phyloP scores from a whole-genome alignment of 2,797 vertebrate species.

The Syngnathus acus region DNA sequence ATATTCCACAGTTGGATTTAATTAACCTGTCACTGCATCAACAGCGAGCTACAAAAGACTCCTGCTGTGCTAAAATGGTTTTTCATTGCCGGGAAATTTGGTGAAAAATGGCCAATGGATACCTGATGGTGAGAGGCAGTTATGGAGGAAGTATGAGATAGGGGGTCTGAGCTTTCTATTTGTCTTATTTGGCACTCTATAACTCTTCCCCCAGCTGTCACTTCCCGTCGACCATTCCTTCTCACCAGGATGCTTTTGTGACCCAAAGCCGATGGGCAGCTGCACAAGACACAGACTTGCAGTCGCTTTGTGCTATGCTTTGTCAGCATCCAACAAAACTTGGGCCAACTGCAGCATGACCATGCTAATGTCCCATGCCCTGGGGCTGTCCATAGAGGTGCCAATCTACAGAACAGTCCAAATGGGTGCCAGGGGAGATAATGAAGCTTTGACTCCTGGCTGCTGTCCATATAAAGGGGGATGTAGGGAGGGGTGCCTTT shows the following conservation, averaged over 20 bases:
- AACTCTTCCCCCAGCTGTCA: constrained; percentile 2
- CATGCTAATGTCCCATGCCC: constrained; percentile 50
- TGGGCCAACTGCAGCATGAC: constrained; percentile 37
- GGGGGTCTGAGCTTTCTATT: constrained; percentile 21
- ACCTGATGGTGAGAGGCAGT: constrained; percentile 37
- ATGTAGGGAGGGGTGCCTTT: constrained; percentile 30
- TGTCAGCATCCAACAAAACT: constrained; percentile 43
- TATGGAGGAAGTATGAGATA: constrained; percentile 18
- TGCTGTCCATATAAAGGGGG: constrained; percentile 35
- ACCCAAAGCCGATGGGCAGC: constrained; percentile 35
- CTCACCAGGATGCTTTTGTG: constrained; percentile 39
- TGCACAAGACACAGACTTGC: constrained; percentile 39
- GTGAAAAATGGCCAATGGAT: constrained; percentile 18
- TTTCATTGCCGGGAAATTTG: constrained; percentile 33
- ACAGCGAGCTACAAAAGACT: constrained; percentile 32
- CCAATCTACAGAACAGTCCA: constrained; percentile 33
- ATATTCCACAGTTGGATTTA: background rate
- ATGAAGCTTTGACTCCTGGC: constrained; percentile 37
- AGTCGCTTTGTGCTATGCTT: constrained; percentile 43
- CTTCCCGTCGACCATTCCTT: constrained; percentile 14
- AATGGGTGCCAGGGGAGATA: constrained; percentile 21
- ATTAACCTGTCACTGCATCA: constrained; percentile 27
- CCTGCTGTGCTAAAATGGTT: constrained; percentile 39
- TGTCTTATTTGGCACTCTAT: constrained; percentile 12
- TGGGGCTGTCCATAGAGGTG: constrained; percentile 37